A percentile compares a stretch with the other conserved stretches of the same genome.
Evolutionary conservation across 2,888 invertebrate species (phyloP).

Genomic region (Pachycephus smyrnensis): DNA sequence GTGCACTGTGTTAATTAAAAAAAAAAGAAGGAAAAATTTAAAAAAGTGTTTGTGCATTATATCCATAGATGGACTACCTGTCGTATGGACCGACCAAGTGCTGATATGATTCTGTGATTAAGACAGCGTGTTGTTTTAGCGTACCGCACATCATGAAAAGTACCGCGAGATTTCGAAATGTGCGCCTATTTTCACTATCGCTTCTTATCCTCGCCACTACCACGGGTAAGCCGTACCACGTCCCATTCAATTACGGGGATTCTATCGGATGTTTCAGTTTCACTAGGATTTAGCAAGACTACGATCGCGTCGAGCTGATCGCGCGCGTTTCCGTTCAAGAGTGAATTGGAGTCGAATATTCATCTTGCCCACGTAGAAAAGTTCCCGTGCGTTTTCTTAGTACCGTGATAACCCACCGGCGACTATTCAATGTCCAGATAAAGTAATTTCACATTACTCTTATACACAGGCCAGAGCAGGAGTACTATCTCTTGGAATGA

Average conservation of each 20-base stretch:
- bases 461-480: not conserved
- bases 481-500: not conserved
- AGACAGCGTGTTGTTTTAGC: not conserved
- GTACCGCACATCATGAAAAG: constrained; percentile 46
- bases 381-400: not conserved
- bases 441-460: not conserved
- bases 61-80: not conserved
- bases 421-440: not conserved
- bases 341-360: not conserved
- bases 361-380: not conserved
- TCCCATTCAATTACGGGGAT: not conserved
- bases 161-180: constrained; percentile 48
- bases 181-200: constrained; percentile 46
- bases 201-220: constrained; percentile 52
- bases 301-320: not conserved
- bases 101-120: constrained; percentile 37
- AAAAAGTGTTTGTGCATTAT: not conserved
- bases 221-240: constrained; percentile 51
- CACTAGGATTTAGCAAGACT: not conserved
- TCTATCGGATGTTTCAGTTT: not conserved
- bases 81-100: constrained; percentile 29
- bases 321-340: not conserved
- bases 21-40: not conserved
- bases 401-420: not conserved
- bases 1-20: not conserved